Evolutionary conservation across 2,888 invertebrate genomes (phyloP).

Genomic region (Eueremaeus valkanovi): DNA sequence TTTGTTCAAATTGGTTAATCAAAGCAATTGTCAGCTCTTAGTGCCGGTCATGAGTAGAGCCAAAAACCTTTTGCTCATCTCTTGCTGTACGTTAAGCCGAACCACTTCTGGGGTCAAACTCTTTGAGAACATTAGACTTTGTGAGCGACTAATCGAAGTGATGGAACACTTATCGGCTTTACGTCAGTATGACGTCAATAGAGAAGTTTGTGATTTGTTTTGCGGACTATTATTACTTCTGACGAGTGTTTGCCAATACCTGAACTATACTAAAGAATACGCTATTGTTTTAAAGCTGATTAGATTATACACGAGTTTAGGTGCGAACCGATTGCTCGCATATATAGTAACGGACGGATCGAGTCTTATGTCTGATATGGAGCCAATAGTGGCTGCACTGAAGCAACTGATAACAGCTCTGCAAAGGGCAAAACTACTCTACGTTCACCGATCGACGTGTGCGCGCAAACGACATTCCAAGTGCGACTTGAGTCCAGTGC

Average conservation of each 20-base stretch:
- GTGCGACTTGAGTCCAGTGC: conserved; percentile 18
- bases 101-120: conserved; percentile 26
- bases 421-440: conserved; percentile 22
- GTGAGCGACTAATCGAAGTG: not conserved
- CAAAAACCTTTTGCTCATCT: conserved; percentile 7
- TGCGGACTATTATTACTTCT: conserved; percentile 5
- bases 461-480: conserved; percentile 11
- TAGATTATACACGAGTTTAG: not conserved
- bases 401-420: conserved; percentile 25
- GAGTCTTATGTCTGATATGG: not conserved
- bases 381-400: conserved; percentile 2
- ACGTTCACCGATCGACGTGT: conserved; percentile 15
- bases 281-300: conserved; percentile 20
- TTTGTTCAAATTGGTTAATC: not conserved
- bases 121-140: conserved; percentile 2
- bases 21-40: not conserved
- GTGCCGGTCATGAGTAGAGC: not conserved
- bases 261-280: conserved; percentile 10
- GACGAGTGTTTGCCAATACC: conserved; percentile 12
- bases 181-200: conserved; percentile 9
- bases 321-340: not conserved
- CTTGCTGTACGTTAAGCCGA: conserved; percentile 4
- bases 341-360: not conserved
- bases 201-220: not conserved
- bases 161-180: not conserved